Conservation (phyloP, 1,140 invertebrate genomes). For the Calycopis cecrops region DNA sequence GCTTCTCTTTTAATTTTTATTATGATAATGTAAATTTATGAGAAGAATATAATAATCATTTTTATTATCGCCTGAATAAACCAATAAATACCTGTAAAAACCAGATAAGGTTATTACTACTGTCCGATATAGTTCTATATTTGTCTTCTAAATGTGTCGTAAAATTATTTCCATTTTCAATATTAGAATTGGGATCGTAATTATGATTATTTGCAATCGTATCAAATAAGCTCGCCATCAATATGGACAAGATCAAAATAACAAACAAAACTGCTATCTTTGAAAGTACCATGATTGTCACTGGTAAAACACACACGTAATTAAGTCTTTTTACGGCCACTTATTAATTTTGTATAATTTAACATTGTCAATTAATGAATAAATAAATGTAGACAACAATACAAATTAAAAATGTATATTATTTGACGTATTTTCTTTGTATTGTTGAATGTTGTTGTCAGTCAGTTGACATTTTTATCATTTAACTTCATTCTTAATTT, state of each 20-base stretch:
- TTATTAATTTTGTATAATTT: conserved; percentile 22
- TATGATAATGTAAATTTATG: too few relatives aligned
- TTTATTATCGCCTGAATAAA: too few relatives aligned
- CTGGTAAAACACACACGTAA: conserved; percentile 6
- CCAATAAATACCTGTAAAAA: conserved; percentile 88
- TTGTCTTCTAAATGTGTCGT: conserved; percentile 56
- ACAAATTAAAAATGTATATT: background rate
- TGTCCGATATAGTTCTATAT: conserved; percentile 70
- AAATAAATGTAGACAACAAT: conserved; percentile 3
- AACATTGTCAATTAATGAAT: conserved; percentile 19
- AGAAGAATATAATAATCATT: too few relatives aligned
- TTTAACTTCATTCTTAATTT: too few relatives aligned
- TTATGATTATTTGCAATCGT: conserved; percentile 63
- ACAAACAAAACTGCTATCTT: conserved; percentile 52
- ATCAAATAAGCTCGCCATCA: conserved; percentile 65
- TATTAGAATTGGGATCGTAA: conserved; percentile 48
- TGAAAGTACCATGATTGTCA: conserved; percentile 7
- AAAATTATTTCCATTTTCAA: conserved; percentile 43
- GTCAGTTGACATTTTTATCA: background rate
- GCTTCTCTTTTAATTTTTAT: too few relatives aligned
- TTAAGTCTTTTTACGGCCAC: conserved; percentile 20
- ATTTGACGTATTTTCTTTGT: conserved; percentile 2
- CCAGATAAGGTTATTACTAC: conserved; percentile 80
- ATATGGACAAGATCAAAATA: conserved; percentile 56
- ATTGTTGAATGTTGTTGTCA: background rate